A percentile compares a stretch with the other conserved stretches of the same genome.
Evolutionary conservation across 2,888 invertebrate genomes (phyloP).

Genomic region (Lobophora halterata): DNA sequence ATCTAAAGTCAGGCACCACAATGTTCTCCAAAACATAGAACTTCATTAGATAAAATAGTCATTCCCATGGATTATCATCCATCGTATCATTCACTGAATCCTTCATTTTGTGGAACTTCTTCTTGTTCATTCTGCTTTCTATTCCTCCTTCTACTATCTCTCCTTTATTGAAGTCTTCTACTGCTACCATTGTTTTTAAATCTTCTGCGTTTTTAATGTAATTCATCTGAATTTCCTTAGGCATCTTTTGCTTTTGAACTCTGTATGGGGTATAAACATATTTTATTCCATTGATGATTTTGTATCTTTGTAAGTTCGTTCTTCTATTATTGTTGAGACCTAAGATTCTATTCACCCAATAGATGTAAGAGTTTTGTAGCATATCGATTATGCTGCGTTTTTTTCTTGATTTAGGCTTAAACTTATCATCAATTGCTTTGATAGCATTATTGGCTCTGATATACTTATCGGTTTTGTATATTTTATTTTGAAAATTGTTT

Average conservation of each 20-base stretch:
- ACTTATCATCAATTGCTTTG: neutral
- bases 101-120: conserved; percentile 59
- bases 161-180: conserved; percentile 68
- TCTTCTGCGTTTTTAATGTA: conserved; percentile 37
- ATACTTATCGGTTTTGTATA: neutral
- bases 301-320: conserved; percentile 51
- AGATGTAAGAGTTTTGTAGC: conserved; percentile 59
- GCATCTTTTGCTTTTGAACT: conserved; percentile 45
- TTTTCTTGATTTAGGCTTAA: conserved; percentile 43
- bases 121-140: conserved; percentile 57
- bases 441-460: neutral
- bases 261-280: conserved; percentile 59
- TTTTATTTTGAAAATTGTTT: neutral
- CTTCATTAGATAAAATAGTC: conserved; percentile 74
- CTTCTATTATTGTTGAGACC: conserved; percentile 47
- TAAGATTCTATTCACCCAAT: conserved; percentile 58
- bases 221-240: conserved; percentile 43
- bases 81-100: conserved; percentile 58
- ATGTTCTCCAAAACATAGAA: conserved; percentile 66
- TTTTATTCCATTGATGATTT: conserved; percentile 60
- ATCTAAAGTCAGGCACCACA: conserved; percentile 62
- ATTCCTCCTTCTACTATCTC: conserved; percentile 61
- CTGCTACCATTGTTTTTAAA: conserved; percentile 45
- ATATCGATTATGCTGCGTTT: conserved; percentile 59
- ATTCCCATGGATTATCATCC: conserved; percentile 73